A percentile compares a stretch with the other conserved stretches of the same genome.
These are phyloP conservation scores for Trichogramma evanescens DNA, from an alignment of 2,888 invertebrate species.

Conservation along the genomic window DNA sequence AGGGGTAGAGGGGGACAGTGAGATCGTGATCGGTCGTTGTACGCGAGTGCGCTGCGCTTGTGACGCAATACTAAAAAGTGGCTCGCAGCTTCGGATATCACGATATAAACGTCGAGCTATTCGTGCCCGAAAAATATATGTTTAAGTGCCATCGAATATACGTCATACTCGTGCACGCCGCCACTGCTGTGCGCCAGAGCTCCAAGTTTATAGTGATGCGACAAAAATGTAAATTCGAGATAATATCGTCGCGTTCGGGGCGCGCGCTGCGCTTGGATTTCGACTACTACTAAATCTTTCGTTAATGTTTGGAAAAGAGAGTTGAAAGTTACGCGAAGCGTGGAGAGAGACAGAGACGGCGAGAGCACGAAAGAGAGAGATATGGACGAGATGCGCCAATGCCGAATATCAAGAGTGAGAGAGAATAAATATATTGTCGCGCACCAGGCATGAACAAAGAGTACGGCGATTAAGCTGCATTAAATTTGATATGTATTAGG, in stretches of 20 bases:
- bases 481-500: too few relatives aligned
- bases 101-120: constrained; percentile 33
- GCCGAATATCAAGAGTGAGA: background rate
- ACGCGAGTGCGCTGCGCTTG: too few relatives aligned
- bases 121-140: constrained; percentile 16
- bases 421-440: background rate
- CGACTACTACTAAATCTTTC: constrained; percentile 36
- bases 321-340: background rate
- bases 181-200: constrained; percentile 16
- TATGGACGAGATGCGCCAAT: background rate
- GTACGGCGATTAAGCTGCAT: too few relatives aligned
- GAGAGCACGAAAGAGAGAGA: background rate
- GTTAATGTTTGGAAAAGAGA: constrained; percentile 40
- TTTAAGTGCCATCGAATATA: constrained; percentile 6
- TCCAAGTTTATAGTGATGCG: constrained; percentile 45
- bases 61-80: constrained; percentile 21
- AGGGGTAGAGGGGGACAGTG: too few relatives aligned
- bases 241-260: constrained; percentile 34
- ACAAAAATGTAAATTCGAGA: constrained; percentile 47
- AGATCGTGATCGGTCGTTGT: background rate
- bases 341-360: constrained; percentile 4
- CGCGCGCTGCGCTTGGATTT: constrained; percentile 20
- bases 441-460: too few relatives aligned
- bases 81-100: constrained; percentile 29
- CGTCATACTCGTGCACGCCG: constrained; percentile 3